These are phyloP conservation scores for Autographa gamma DNA, from an alignment of 2,888 invertebrate species.

Conservation along the genomic window DNA sequence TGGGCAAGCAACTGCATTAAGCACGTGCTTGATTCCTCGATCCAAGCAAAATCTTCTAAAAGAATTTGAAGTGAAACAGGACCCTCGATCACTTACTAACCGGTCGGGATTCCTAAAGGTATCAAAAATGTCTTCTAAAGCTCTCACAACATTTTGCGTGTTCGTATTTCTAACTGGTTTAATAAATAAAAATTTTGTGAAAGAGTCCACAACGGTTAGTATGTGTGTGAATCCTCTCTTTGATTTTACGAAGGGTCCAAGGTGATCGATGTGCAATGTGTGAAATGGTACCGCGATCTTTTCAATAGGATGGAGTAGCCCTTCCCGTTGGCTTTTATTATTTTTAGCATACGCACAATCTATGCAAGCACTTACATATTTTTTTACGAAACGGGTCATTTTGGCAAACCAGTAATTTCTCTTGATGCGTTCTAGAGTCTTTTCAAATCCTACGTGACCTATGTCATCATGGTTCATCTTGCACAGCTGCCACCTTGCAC, in stretches of 20 bases:
- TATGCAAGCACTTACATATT: slow-evolving; percentile 58
- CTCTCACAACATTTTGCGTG: no score
- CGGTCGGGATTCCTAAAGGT: no score
- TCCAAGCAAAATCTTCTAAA: slow-evolving; percentile 10
- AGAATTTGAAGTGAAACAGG: no score
- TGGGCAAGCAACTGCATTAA: no score
- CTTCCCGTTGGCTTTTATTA: slow-evolving; percentile 47
- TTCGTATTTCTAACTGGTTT: no score
- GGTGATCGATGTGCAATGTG: slow-evolving; percentile 74
- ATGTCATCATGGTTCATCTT: slow-evolving; percentile 17
- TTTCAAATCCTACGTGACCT: slow-evolving; percentile 14
- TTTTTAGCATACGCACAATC: slow-evolving; percentile 67
- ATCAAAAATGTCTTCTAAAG: no score
- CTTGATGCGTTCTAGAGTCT: slow-evolving; percentile 10
- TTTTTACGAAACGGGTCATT: slow-evolving; percentile 15
- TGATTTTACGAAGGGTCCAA: slow-evolving; percentile 69
- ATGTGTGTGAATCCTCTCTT: neutral
- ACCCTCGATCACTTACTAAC: no score
- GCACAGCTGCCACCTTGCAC: slow-evolving; percentile 17
- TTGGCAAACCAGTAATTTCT: slow-evolving; percentile 16
- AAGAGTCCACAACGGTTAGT: no score
- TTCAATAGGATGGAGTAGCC: slow-evolving; percentile 71
- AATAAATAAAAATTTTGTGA: no score
- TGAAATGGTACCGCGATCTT: slow-evolving; percentile 71
- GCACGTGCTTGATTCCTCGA: slow-evolving; percentile 8